Evolutionary conservation across 2,113 vertebrate species (phyloP).

Genomic region (Pelvicachromis taeniatus): DNA sequence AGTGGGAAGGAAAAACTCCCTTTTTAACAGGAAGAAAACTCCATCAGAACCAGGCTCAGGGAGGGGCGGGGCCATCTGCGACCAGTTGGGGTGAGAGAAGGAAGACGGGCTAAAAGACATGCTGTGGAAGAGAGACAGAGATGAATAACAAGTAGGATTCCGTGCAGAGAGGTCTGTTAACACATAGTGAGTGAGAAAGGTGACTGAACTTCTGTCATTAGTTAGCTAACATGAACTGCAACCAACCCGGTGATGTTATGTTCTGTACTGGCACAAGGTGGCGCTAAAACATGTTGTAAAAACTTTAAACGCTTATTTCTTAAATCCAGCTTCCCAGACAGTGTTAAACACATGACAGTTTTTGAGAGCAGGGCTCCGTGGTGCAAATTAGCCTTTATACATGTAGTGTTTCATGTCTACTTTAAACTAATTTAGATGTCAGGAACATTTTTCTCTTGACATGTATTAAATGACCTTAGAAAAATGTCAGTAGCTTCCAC

Average conservation of each 20-base stretch:
- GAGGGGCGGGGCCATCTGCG: too few species aligned
- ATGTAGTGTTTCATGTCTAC: neutral
- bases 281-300: neutral
- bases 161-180: too few species aligned
- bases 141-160: too few species aligned
- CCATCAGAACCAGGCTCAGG: too few species aligned
- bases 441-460: neutral
- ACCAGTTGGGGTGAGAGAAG: too few species aligned
- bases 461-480: neutral
- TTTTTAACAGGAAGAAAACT: too few species aligned
- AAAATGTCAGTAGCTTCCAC: neutral
- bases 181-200: too few species aligned
- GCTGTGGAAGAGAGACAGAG: too few species aligned
- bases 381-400: neutral
- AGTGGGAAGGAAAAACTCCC: too few species aligned
- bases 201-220: neutral
- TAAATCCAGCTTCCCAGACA: neutral
- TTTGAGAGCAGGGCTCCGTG: neutral
- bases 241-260: rapidly evolving
- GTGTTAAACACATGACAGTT: neutral
- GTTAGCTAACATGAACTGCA: neutral
- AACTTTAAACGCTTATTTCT: neutral
- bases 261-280: neutral
- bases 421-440: neutral
- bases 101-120: too few species aligned